Base-by-base conservation (phyloP, 2,888 invertebrate species). In the Timema podura region DNA sequence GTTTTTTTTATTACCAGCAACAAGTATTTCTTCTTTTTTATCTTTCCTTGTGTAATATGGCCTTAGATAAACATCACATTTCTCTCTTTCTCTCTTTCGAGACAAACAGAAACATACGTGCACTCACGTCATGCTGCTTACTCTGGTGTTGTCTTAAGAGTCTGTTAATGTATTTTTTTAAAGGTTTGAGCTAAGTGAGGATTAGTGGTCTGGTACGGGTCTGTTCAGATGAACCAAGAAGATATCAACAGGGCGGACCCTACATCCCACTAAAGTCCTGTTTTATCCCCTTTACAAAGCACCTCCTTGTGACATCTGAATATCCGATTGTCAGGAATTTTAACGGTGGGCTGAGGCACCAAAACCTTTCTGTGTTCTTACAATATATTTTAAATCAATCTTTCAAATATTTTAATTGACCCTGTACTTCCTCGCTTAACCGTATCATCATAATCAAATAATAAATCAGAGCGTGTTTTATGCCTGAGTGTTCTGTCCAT, bases 111-210 rank as follows among this genome's bases (percentile, higher is more conserved):
- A 30, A 45, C 61, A 61, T 11, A 57, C 57, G 30, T 30, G 30
- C 54, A 54, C 57, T 57, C 57, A 16, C 44, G n/a, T 30, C 44
- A 44, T 61, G 61, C 61, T n/a, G 44, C 61, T 6, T 6, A 45
- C 44, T 44, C 61, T 45, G 44, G 45, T 61, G 61, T 61, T 61
- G 61, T 61, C 61, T 61, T 61, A 61, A 61, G 61, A 61, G 61
- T 44, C 61, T 45, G 61, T 61, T 61, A 61, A 61, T 61, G 61
- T 61, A 61, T 61, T 61, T 61, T 61, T 44, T 61, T 61, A 61
- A 61, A 16, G 44, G 44, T 61, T 61, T 45, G 44, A 9, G 61
- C 61, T 61, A 61, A 61, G 61, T 61, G 61, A 61, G 61, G 61
- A 61, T 61, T 61, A 61, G 61, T 30, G 0, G 30, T 8, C 30